Evolutionary conservation across 2,888 invertebrate species (phyloP).

Genomic region (Agriopis leucophaearia): DNA sequence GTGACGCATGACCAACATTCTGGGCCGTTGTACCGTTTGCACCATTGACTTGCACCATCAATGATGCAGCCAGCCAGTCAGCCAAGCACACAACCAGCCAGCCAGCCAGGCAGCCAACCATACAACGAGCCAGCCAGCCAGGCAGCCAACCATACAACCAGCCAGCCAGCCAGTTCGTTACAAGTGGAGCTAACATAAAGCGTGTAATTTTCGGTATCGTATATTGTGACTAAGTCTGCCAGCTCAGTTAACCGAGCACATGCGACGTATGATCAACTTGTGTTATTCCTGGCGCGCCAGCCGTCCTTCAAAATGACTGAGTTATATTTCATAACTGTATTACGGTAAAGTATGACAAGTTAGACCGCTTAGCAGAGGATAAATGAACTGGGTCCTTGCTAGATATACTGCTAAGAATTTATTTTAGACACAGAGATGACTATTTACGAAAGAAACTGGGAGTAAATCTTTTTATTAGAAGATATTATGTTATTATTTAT

Average conservation of each 20-base stretch:
- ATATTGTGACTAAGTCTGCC: neutral
- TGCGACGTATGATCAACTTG: constrained; percentile 29
- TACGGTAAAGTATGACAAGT: constrained; percentile 16
- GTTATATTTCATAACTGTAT: constrained; percentile 29
- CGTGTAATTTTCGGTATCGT: neutral
- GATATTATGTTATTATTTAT: too few species aligned
- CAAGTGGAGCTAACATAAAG: too few species aligned
- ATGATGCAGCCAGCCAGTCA: too few species aligned
- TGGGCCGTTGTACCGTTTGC: too few species aligned
- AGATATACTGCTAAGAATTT: constrained; percentile 2
- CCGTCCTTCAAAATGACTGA: constrained; percentile 32
- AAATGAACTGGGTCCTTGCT: constrained; percentile 5
- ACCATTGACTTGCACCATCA: too few species aligned
- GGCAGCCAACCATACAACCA: too few species aligned
- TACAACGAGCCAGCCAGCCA: too few species aligned
- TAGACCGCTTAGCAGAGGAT: constrained; percentile 10
- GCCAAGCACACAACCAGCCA: too few species aligned
- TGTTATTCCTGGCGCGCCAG: constrained; percentile 22
- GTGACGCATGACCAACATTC: too few species aligned
- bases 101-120: too few species aligned
- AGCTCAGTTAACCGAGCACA: constrained; percentile 28
- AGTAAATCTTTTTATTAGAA: neutral
- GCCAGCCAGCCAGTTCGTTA: too few species aligned
- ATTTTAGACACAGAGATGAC: neutral
- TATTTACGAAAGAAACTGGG: neutral